Conservation (phyloP, 2,113 vertebrate genomes). For the Dicentrarchus labrax region DNA sequence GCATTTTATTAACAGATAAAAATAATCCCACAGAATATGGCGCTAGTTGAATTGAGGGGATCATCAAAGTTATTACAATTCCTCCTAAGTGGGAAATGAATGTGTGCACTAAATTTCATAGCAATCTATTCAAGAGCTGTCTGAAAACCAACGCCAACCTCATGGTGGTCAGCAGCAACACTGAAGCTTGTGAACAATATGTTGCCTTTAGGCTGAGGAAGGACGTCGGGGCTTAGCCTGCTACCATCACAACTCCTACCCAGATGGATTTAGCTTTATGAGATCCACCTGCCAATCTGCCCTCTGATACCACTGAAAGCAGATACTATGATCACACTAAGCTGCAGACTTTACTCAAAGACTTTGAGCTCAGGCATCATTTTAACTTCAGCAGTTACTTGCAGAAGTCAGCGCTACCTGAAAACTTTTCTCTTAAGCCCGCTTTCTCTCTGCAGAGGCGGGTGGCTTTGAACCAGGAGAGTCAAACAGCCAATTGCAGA, state of each 20-base stretch:
- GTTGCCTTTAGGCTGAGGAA: background rate
- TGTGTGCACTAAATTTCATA: background rate
- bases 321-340: conserved; percentile 21
- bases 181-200: background rate
- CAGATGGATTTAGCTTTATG: background rate
- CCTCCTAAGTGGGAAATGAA: too few species aligned
- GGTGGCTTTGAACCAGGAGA: conserved; percentile 41
- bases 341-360: conserved; percentile 21
- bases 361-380: conserved; percentile 12
- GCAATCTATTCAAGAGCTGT: too few species aligned
- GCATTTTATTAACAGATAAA: background rate
- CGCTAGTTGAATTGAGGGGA: background rate
- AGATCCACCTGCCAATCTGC: conserved; percentile 7
- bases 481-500: conserved; percentile 28
- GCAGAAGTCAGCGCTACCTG: conserved; percentile 32
- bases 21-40: background rate
- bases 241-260: background rate
- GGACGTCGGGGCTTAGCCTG: background rate
- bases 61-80: background rate
- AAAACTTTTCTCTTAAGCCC: conserved; percentile 34
- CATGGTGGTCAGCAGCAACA: too few species aligned
- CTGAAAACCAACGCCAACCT: background rate
- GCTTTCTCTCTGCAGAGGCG: conserved; percentile 31
- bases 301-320: background rate
- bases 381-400: conserved; percentile 22